Percentiles rank a stretch among this genome's conserved stretches.
Conservation (phyloP, 2,888 invertebrate species). For the Venusia cambrica region DNA sequence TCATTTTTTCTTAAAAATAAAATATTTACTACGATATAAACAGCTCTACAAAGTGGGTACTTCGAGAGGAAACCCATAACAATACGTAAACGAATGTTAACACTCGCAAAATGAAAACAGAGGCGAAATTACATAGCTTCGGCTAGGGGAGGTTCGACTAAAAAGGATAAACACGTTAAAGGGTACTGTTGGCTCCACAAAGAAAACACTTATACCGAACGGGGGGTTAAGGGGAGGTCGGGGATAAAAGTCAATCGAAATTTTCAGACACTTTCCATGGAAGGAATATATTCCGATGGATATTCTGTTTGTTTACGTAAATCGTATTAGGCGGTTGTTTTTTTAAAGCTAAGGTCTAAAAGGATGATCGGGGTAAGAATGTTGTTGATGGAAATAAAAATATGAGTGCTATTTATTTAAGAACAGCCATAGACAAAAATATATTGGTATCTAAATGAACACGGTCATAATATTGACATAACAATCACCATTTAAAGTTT, state of each 20-base stretch:
- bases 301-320: slow-evolving; percentile 24
- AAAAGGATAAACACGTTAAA: slow-evolving; percentile 77
- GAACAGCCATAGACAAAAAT: no score
- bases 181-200: slow-evolving; percentile 72
- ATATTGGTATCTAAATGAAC: no score
- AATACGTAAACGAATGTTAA: slow-evolving; percentile 28
- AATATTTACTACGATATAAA: no score
- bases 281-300: slow-evolving; percentile 23
- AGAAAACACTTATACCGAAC: slow-evolving; percentile 73
- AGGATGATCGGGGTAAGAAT: slow-evolving; percentile 11
- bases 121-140: slow-evolving; percentile 53
- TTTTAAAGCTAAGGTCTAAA: slow-evolving; percentile 8
- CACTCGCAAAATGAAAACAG: slow-evolving; percentile 49
- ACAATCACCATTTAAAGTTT: no score
- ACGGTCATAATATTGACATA: no score
- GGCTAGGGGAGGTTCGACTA: slow-evolving; percentile 59
- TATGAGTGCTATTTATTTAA: no score
- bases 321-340: slow-evolving; percentile 19
- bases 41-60: no score
- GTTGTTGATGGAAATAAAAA: no score
- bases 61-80: slow-evolving; percentile 25
- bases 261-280: slow-evolving; percentile 50
- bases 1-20: no score
- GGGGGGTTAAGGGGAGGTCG: slow-evolving; percentile 36
- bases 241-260: slow-evolving; percentile 65